These are phyloP conservation scores for Emys orbicularis DNA, from an alignment of 2,797 vertebrate species.

Conservation along the genomic window DNA sequence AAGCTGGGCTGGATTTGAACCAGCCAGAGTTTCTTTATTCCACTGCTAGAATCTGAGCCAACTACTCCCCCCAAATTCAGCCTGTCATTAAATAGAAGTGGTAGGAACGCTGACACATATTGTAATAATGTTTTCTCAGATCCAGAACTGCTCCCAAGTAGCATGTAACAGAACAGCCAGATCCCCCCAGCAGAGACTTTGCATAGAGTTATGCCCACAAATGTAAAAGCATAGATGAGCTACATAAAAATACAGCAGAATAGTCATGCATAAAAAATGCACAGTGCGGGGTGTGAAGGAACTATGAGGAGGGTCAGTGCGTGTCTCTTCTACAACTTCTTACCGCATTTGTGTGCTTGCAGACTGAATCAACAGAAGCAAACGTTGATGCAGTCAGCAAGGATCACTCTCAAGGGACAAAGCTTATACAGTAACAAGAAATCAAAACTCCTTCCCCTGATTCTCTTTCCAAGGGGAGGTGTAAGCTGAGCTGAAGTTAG, in stretches of 20 bases:
- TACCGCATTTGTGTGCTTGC: not conserved
- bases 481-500: not conserved
- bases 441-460: not conserved
- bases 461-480: not conserved
- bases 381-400: fast-evolving
- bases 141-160: not conserved
- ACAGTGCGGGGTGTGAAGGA: not conserved
- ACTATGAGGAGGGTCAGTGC: not conserved
- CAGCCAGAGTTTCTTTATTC: not conserved
- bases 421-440: not conserved
- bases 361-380: not conserved
- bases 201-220: not conserved
- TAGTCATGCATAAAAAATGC: not conserved
- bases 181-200: not conserved
- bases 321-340: not conserved
- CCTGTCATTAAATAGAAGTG: fast-evolving
- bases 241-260: not conserved
- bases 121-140: not conserved
- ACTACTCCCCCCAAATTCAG: fast-evolving
- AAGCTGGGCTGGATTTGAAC: not conserved
- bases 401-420: not conserved
- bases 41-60: not conserved
- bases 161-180: not conserved
- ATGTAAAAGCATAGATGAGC: not conserved
- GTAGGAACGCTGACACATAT: not conserved